phyloP scores from a whole-genome alignment of 92 coral and sea anemone genomes.

The Porites cylindrica region DNA sequence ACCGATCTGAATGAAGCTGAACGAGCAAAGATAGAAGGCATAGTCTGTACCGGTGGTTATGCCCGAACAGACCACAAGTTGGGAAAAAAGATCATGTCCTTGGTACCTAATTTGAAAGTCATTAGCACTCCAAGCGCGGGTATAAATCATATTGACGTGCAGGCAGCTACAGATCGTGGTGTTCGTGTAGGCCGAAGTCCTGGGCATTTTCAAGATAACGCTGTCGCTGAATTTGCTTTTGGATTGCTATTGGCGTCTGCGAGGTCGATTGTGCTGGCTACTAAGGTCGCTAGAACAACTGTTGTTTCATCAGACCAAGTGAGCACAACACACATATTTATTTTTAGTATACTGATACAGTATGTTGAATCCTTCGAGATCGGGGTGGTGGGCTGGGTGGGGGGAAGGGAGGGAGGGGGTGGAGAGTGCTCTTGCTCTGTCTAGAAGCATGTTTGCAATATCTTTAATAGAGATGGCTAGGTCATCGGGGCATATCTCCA shows the following conservation, averaged over 20 bases:
- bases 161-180: constrained; percentile 72
- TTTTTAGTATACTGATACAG: constrained; percentile 22
- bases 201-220: constrained; percentile 44
- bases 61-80: neutral
- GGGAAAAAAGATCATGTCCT: constrained; percentile 49
- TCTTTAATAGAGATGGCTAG: too few relatives aligned
- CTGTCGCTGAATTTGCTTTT: constrained; percentile 76
- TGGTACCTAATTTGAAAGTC: constrained; percentile 65
- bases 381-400: too few relatives aligned
- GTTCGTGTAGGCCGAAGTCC: constrained; percentile 69
- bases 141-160: constrained; percentile 70
- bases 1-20: constrained; percentile 7
- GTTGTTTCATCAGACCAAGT: neutral
- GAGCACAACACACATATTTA: constrained; percentile 64
- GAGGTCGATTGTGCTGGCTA: constrained; percentile 58
- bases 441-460: too few relatives aligned
- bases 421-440: too few relatives aligned
- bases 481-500: too few relatives aligned
- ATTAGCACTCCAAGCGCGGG: constrained; percentile 66
- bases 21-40: constrained; percentile 3
- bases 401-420: too few relatives aligned
- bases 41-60: constrained; percentile 23
- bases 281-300: constrained; percentile 55
- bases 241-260: constrained; percentile 84
- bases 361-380: neutral